Conservation (phyloP, 2,888 invertebrate species). For the Eurytoma californica region DNA sequence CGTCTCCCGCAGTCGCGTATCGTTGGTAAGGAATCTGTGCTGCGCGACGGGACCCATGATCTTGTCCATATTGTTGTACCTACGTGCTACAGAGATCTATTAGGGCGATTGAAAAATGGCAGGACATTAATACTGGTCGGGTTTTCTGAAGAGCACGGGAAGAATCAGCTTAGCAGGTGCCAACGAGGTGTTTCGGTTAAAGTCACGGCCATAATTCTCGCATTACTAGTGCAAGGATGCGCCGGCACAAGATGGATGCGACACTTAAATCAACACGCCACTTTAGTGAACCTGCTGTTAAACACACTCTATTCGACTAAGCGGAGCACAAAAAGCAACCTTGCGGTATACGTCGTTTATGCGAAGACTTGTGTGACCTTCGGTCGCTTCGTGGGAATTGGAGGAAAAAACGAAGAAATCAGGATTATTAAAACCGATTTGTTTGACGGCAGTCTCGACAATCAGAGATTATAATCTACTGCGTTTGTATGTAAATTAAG, state of each 20-base stretch:
- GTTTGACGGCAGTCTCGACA: not conserved
- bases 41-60: not conserved
- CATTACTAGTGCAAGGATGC: slow-evolving; percentile 39
- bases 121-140: slow-evolving; percentile 60
- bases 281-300: slow-evolving; percentile 60
- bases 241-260: slow-evolving; percentile 62
- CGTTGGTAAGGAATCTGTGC: not conserved
- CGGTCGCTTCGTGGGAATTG: not conserved
- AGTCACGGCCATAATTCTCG: slow-evolving; percentile 70
- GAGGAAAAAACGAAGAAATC: slow-evolving; percentile 20
- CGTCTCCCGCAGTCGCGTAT: too few species aligned
- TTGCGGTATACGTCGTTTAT: slow-evolving; percentile 8
- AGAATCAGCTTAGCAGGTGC: slow-evolving; percentile 67
- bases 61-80: not conserved
- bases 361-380: slow-evolving; percentile 2
- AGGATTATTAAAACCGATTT: slow-evolving; percentile 6
- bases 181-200: slow-evolving; percentile 67
- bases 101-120: slow-evolving; percentile 58
- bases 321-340: slow-evolving; percentile 2
- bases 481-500: slow-evolving; percentile 45
- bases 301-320: slow-evolving; percentile 30
- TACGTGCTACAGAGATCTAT: not conserved
- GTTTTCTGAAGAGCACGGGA: slow-evolving; percentile 54
- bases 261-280: slow-evolving; percentile 64
- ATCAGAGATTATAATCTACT: slow-evolving; percentile 19